Evolutionary conservation across 2,888 invertebrate genomes (phyloP), one percentile per base, ranked within the genome.

Genomic region (Lasius platythorax): DNA sequence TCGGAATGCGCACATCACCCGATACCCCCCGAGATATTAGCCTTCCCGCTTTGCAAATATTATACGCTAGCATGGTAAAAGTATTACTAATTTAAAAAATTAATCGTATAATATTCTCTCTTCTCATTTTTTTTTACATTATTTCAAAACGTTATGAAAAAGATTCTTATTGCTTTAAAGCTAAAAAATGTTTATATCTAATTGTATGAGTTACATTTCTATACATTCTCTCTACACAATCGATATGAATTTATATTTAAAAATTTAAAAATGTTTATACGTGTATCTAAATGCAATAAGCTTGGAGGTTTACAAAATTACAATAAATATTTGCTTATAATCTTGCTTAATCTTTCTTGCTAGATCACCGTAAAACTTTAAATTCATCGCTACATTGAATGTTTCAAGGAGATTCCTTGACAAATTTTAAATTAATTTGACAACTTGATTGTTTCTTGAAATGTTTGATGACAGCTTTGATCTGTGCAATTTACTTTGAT

Each of bases 1-100:
- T 73, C 56, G 12, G 18, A 56, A 73, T 18, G 23, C 15, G 15
- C 12, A 28, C 40, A 61, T 73, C 3, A 61, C 28, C 23, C 4
- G n/a, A 73, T 73, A 58, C 18, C 18, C 18, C 18, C 28, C 28
- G 40, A 61, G 12, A 61, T 58, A 43, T 73, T 73, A 61, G 28
- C 6, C 12, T 73, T 23, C 33, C 23, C 0, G 5, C 23, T 58
- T 28, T 40, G 28, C 28, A 73, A 58, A 40, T 61, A 40, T 61
- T 67, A 67, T 18, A 4, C 23, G 15, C 43, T 56, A 72, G 18
- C 6, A 61, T 28, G 3, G 18, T 58, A 40, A 73, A 58, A 6
- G 3, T 40, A 2, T 28, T 18, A 58, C 5, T 73, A 61, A 58
- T 40, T 53, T 53, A 53, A 53, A 3, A 56, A 11, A 9, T 73